Percentiles rank a stretch among this genome's conserved stretches.
These are phyloP conservation scores for Tupaia tana DNA, from an alignment of 2,113 vertebrate genomes.

Conservation along the genomic window DNA sequence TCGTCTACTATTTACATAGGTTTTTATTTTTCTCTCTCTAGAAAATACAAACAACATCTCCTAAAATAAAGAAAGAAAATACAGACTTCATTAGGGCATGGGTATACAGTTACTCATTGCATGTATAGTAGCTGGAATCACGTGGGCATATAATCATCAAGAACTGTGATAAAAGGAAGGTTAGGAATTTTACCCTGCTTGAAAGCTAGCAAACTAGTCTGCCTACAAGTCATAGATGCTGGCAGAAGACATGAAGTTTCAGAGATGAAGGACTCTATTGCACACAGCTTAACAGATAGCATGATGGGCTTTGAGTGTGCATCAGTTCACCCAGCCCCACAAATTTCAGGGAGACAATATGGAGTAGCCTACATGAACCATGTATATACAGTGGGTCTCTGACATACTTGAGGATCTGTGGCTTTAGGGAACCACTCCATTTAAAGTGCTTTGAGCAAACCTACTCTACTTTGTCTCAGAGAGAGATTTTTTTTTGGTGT, in stretches of 20 bases:
- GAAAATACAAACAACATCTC: background rate
- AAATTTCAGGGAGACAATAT: background rate
- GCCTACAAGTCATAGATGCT: background rate
- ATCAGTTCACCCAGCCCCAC: background rate
- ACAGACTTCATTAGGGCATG: background rate
- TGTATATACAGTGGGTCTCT: background rate
- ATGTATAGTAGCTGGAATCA: background rate
- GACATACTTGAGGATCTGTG: background rate
- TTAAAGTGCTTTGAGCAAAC: background rate
- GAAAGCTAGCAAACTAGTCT: background rate
- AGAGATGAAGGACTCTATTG: background rate
- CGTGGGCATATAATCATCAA: background rate
- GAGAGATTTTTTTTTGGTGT: background rate
- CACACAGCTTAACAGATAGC: rapidly evolving
- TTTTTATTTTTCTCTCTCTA: background rate
- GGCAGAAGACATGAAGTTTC: background rate
- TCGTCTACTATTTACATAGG: background rate
- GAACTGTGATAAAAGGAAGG: background rate
- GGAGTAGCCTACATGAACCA: background rate
- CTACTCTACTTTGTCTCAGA: background rate
- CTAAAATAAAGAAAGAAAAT: background rate
- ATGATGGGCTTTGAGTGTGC: background rate
- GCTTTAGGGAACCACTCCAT: background rate
- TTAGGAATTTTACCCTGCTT: background rate
- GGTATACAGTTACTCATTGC: background rate